phyloP scores from a whole-genome alignment of 2,113 vertebrate genomes.

The Nyctereutes procyonoides region DNA sequence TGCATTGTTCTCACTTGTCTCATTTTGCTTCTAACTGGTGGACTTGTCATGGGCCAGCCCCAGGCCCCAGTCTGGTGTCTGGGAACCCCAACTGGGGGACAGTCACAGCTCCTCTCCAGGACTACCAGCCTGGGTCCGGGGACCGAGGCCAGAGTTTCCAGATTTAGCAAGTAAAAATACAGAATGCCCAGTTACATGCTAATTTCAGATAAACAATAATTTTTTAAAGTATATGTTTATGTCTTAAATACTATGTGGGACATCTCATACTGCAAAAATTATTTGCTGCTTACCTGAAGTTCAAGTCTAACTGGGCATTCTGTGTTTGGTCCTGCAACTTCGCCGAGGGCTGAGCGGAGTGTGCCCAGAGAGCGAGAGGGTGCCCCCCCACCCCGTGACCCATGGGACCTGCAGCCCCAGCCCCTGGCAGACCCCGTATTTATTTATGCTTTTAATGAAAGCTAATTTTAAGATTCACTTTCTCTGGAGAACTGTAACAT shows the following conservation, averaged over 20 bases:
- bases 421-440: background rate
- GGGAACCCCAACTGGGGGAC: background rate
- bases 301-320: fast-evolving
- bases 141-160: no score
- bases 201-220: background rate
- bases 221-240: background rate
- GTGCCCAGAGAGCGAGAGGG: background rate
- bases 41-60: background rate
- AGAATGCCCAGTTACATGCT: background rate
- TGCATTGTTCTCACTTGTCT: fast-evolving
- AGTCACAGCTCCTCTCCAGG: no score
- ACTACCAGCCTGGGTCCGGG: background rate
- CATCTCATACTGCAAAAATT: background rate
- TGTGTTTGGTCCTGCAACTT: background rate
- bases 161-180: background rate
- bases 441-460: constrained; percentile 32
- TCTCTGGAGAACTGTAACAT: background rate
- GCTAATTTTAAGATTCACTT: background rate
- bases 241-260: background rate
- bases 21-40: background rate
- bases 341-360: fast-evolving
- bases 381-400: background rate
- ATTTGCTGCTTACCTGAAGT: background rate
- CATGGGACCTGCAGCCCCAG: background rate
- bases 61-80: background rate